Base-by-base conservation (phyloP, 2,888 invertebrate species). In the Mythimna vitellina region DNA sequence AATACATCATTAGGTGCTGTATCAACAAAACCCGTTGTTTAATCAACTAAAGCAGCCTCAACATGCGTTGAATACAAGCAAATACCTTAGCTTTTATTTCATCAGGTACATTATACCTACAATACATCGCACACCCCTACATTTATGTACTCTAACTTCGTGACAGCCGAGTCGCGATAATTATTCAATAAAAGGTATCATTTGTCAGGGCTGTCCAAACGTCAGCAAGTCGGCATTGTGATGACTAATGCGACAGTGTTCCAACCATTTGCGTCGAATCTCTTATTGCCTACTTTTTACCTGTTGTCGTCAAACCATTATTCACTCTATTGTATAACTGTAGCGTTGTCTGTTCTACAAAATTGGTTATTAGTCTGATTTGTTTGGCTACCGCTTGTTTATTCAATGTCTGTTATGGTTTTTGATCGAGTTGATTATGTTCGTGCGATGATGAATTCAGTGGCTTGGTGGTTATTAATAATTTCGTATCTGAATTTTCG, bases 121-220 rank as follows among this genome's bases (percentile, higher is more conserved):
- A 65, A 66, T 68, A 69, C 29, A 38, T 46, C 22, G 51, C 46
- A 66, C 60, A 68, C 57, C 77, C 78, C 73, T 87, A 88, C 87
- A 91, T 92, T 91, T 88, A 78, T 76, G 60, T 78, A 89, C 87
- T 91, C 61, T 60, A 88, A 87, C 88, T 90, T 89, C 88, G 88
- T 90, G 89, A 89, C 90, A 88, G 82, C 87, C 77, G 77, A 85
- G 85, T 78, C 87, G 85, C 87, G 89, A 93, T 94, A 94, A 95
- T 95, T 94, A 95, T 95, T 95, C 94, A 95, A 95, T 95, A 93
- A 94, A 93, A 92, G 92, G 89, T 86, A 92, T 93, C 92, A 95
- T 95, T 95, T 94, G 94, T 95, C 95, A 94, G 86, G 86, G 86
- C 90, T 91, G 94, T 94, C 94, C 92, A 90, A 93, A 93, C 89